A percentile compares a stretch with the other conserved stretches of the same genome.
These are phyloP conservation scores for Gallirallus australis DNA, from an alignment of 2,797 vertebrate genomes.

Conservation along the genomic window DNA sequence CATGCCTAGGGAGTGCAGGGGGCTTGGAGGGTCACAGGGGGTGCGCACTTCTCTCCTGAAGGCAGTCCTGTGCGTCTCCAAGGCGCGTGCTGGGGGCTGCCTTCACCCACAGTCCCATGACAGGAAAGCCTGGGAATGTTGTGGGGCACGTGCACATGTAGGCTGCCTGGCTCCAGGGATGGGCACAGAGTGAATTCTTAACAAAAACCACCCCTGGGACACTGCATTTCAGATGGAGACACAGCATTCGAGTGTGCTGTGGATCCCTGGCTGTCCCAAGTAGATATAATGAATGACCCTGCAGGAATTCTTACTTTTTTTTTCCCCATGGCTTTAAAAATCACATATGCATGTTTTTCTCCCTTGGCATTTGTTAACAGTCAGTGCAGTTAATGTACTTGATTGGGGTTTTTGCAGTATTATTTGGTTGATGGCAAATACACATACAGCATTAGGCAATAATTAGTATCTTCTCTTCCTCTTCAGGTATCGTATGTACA, in stretches of 20 bases:
- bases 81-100: neutral
- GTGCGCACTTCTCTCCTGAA: fast-evolving
- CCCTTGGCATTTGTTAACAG: neutral
- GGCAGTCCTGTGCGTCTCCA: neutral
- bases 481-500: constrained; percentile 97
- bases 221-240: neutral
- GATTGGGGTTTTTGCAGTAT: neutral
- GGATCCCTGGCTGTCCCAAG: neutral
- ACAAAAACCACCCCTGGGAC: neutral
- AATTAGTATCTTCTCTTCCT: constrained; percentile 33
- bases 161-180: neutral
- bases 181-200: fast-evolving
- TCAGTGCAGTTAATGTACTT: neutral
- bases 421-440: neutral
- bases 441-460: fast-evolving
- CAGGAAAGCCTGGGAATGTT: neutral
- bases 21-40: neutral
- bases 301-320: neutral
- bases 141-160: fast-evolving
- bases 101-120: fast-evolving
- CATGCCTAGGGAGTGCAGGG: neutral
- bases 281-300: neutral
- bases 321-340: neutral
- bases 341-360: neutral
- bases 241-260: neutral